Conservation (phyloP, 2,888 invertebrate species). For the Drosophila picticornis region DNA sequence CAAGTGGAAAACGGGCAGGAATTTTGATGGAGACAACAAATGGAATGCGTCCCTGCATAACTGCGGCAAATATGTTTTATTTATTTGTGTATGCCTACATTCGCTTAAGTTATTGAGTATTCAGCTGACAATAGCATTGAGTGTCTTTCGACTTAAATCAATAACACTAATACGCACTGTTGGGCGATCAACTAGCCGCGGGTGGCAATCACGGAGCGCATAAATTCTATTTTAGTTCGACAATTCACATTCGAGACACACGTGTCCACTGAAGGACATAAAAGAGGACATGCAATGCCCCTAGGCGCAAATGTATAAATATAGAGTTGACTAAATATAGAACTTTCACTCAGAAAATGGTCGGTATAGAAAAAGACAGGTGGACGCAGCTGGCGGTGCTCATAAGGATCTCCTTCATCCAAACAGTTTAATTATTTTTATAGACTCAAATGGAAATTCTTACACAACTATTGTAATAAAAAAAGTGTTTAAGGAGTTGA, state of each 20-base stretch:
- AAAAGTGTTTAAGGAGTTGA: not conserved
- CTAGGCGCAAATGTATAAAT: constrained; percentile 2
- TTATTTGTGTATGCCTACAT: not conserved
- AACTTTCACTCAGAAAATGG: not conserved
- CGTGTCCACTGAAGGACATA: constrained; percentile 1
- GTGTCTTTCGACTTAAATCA: constrained; percentile 34
- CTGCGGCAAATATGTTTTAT: not conserved
- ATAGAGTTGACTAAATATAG: not conserved
- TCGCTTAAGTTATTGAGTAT: not conserved
- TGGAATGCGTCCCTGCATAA: constrained; percentile 4
- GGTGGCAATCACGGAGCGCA: constrained; percentile 16
- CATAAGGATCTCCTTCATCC: not conserved
- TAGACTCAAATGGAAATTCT: not conserved
- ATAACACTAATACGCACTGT: constrained; percentile 36
- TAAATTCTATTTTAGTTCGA: constrained; percentile 5
- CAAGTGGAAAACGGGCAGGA: constrained; percentile 22
- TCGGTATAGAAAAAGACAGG: not conserved
- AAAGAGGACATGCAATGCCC: constrained; percentile 5
- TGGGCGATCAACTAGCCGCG: constrained; percentile 19
- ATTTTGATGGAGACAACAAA: constrained; percentile 23
- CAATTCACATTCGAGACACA: constrained; percentile 15
- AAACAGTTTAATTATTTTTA: not conserved
- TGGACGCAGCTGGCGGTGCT: not conserved
- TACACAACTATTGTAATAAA: too few relatives aligned
- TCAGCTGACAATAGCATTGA: not conserved